Conservation (phyloP, 1,140 invertebrate genomes). For the Plodia interpunctella region DNA sequence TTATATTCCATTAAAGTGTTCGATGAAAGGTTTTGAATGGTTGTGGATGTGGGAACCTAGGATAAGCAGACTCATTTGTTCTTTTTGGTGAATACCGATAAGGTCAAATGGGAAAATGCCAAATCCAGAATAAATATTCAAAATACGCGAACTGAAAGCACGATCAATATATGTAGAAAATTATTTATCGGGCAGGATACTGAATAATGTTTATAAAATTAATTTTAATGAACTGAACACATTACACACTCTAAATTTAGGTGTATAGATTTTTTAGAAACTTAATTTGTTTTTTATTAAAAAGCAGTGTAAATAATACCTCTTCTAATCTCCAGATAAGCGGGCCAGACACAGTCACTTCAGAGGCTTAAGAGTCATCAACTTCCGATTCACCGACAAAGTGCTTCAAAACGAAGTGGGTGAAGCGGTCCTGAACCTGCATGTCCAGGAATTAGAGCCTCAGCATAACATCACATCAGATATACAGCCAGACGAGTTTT, state of each 20-base stretch:
- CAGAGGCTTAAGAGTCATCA: conserved; percentile 72
- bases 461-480: conserved; percentile 36
- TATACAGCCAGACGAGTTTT: conserved; percentile 43
- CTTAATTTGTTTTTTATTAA: too few relatives aligned
- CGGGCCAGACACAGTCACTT: conserved; percentile 63
- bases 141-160: too few relatives aligned
- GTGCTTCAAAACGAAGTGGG: conserved; percentile 75
- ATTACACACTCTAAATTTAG: too few relatives aligned
- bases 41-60: neutral
- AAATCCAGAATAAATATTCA: neutral
- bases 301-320: neutral
- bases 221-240: too few relatives aligned
- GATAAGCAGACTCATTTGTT: neutral
- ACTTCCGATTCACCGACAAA: conserved; percentile 78
- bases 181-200: too few relatives aligned
- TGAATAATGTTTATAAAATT: too few relatives aligned
- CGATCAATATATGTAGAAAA: too few relatives aligned
- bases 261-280: too few relatives aligned
- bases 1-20: conserved; percentile 24
- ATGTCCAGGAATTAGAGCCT: conserved; percentile 66
- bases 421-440: conserved; percentile 77
- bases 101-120: neutral
- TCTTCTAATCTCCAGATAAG: conserved; percentile 48
- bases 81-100: neutral
- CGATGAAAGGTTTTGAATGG: neutral